These are phyloP conservation scores for Callyntrura guangdongensis DNA, from an alignment of 2,888 invertebrate species.

Conservation along the genomic window DNA sequence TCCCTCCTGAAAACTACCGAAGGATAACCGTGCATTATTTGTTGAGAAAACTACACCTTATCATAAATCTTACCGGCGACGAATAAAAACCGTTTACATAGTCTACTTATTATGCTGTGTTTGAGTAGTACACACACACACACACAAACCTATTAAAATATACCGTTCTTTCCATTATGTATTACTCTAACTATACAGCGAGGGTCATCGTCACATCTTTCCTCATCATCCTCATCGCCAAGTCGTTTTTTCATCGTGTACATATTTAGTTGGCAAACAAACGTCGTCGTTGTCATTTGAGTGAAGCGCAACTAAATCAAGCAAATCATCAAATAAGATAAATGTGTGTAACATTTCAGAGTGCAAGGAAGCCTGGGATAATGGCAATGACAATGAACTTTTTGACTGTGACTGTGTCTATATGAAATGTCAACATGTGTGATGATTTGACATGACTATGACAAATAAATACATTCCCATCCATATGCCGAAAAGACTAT, in stretches of 20 bases:
- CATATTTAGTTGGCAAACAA: slow-evolving; percentile 20
- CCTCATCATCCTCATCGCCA: slow-evolving; percentile 41
- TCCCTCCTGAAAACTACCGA: slow-evolving; percentile 2
- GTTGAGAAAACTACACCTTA: slow-evolving; percentile 48
- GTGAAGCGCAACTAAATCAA: slow-evolving; percentile 4
- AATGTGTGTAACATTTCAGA: neutral
- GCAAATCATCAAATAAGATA: slow-evolving; percentile 39
- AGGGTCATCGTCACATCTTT: slow-evolving; percentile 29
- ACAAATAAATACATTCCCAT: neutral
- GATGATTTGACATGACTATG: neutral
- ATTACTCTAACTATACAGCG: slow-evolving; percentile 63
- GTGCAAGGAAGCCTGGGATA: neutral
- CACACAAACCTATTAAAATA: slow-evolving; percentile 68
- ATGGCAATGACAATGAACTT: slow-evolving; percentile 47
- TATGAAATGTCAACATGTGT: neutral
- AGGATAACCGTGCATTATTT: slow-evolving; percentile 40
- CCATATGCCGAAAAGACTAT: no score
- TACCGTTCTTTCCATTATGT: slow-evolving; percentile 66
- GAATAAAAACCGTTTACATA: slow-evolving; percentile 66
- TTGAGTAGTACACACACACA: slow-evolving; percentile 48
- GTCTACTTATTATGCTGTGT: slow-evolving; percentile 53
- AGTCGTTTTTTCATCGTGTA: neutral
- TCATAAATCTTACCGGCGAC: slow-evolving; percentile 10
- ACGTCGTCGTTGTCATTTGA: neutral
- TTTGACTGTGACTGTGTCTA: neutral